Evolutionary conservation across 2,113 vertebrate species (phyloP).

Genomic region (Phoxinus phoxinus): DNA sequence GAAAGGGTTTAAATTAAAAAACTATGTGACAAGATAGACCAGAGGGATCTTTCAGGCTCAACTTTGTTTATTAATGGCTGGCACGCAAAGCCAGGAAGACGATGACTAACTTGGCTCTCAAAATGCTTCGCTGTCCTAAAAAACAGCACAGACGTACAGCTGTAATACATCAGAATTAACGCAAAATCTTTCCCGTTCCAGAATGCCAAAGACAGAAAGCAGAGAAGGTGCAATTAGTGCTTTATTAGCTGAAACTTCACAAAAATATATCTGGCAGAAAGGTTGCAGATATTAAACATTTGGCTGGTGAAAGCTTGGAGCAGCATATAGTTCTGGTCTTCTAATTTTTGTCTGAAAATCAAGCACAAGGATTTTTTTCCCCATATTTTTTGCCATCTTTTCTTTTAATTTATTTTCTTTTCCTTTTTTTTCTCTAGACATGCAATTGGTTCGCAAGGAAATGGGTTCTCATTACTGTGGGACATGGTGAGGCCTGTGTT

Average conservation of each 20-base stretch:
- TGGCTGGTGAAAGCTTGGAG: slow-evolving; percentile 37
- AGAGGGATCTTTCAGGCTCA: slow-evolving; percentile 30
- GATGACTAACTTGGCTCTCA: slow-evolving; percentile 36
- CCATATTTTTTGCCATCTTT: not conserved
- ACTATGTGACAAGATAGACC: slow-evolving; percentile 36
- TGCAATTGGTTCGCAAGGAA: slow-evolving; percentile 43
- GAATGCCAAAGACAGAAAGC: slow-evolving; percentile 41
- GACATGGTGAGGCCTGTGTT: slow-evolving; percentile 27
- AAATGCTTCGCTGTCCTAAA: slow-evolving; percentile 43
- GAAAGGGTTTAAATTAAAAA: slow-evolving; percentile 53
- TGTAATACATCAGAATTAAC: slow-evolving; percentile 44
- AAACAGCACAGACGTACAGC: slow-evolving; percentile 44
- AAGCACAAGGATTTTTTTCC: not conserved
- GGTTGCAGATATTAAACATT: slow-evolving; percentile 52
- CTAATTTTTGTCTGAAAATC: slow-evolving; percentile 38
- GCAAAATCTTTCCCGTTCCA: not conserved
- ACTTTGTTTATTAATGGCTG: slow-evolving; percentile 43
- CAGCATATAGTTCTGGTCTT: slow-evolving; percentile 33
- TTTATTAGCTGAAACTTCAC: slow-evolving; percentile 49
- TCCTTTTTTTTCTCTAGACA: slow-evolving; percentile 4
- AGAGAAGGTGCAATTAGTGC: slow-evolving; percentile 51
- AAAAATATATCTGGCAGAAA: slow-evolving; percentile 44
- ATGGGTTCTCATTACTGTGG: slow-evolving; percentile 48
- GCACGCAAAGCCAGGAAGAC: slow-evolving; percentile 11
- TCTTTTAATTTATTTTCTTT: slow-evolving; percentile 11